Conservation (phyloP, 2,113 vertebrate genomes). For the Myrmecobius fasciatus region DNA sequence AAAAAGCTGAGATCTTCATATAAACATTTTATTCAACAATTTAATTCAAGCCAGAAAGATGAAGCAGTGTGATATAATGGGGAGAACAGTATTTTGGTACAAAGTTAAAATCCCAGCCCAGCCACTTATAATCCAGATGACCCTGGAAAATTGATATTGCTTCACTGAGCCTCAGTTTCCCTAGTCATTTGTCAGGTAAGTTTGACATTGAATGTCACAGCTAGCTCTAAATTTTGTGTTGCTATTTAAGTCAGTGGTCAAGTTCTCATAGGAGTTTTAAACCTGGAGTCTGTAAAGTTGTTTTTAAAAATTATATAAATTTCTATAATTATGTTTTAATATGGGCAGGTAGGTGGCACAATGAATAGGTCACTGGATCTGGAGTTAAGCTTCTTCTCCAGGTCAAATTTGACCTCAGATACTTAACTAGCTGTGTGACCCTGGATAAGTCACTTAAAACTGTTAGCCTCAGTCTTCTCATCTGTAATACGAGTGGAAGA, state of each 20-base stretch:
- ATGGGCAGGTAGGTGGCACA: background rate
- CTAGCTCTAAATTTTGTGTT: background rate
- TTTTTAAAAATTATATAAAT: background rate
- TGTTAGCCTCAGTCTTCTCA: background rate
- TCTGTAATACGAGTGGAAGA: background rate
- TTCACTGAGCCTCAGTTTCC: background rate
- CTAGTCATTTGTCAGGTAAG: background rate
- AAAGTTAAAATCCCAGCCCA: background rate
- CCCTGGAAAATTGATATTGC: background rate
- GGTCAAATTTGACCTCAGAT: background rate
- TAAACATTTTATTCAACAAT: background rate
- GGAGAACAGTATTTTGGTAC: background rate
- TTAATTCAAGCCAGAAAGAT: background rate
- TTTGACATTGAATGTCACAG: background rate
- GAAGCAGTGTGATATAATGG: background rate
- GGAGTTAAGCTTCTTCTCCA: background rate
- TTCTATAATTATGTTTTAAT: background rate
- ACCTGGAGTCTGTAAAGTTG: background rate
- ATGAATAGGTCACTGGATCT: background rate
- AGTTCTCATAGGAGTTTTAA: background rate
- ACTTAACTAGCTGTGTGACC: background rate
- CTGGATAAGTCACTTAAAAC: background rate
- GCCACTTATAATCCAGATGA: background rate
- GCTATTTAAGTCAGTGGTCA: background rate
- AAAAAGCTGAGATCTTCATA: background rate